Percentiles rank a stretch among this genome's conserved stretches.
Evolutionary conservation across 1,140 invertebrate species (phyloP).

Genomic region (Venustaconcha ellipsiformis): DNA sequence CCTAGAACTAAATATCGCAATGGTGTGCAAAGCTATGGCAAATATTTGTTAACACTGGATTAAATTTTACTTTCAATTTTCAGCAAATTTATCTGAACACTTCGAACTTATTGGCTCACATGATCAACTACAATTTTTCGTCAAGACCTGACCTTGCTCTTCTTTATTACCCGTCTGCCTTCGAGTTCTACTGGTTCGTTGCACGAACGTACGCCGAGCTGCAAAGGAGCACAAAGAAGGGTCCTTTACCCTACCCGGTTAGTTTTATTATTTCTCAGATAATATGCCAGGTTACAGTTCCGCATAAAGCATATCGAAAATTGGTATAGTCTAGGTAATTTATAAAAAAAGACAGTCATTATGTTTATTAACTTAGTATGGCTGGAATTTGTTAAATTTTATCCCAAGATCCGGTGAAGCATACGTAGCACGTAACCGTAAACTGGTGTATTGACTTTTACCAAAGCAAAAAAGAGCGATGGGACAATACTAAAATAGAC

Average conservation of each 20-base stretch:
- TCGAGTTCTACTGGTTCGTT: slow-evolving; percentile 65
- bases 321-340: not conserved
- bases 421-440: too few species aligned
- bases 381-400: not conserved
- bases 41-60: too few species aligned
- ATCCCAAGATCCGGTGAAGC: too few species aligned
- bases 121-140: slow-evolving; percentile 51
- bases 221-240: slow-evolving; percentile 21
- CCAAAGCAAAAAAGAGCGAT: too few species aligned
- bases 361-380: not conserved
- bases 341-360: not conserved
- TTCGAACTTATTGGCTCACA: slow-evolving; percentile 51
- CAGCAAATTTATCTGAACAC: slow-evolving; percentile 62
- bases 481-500: too few species aligned
- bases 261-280: not conserved
- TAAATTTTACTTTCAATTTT: slow-evolving; percentile 13
- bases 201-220: slow-evolving; percentile 50
- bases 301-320: not conserved
- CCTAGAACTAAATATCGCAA: too few species aligned
- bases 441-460: too few species aligned
- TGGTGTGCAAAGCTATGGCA: too few species aligned
- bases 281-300: not conserved
- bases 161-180: slow-evolving; percentile 61
- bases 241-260: slow-evolving; percentile 36
- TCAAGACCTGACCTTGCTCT: slow-evolving; percentile 56